phyloP scores from a whole-genome alignment of 2,888 invertebrate species.

The Callosobruchus maculatus region DNA sequence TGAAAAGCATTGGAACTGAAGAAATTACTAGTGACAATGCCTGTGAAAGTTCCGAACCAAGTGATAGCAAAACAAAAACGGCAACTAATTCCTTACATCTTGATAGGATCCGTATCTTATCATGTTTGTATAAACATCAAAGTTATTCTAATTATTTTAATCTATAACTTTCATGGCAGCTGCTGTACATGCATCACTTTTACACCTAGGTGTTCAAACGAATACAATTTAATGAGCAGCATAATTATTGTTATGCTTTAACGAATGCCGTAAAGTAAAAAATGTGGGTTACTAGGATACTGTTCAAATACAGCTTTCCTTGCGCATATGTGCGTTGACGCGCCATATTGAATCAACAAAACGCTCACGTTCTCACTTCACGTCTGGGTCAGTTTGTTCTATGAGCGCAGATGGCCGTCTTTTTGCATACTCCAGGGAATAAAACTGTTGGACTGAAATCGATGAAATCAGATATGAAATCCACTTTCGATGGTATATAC shows the following conservation, averaged over 20 bases:
- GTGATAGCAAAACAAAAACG: too few species aligned
- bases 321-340: background rate
- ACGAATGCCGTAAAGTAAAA: background rate
- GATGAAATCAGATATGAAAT: background rate
- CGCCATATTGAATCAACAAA: background rate
- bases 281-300: background rate
- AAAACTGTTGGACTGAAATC: background rate
- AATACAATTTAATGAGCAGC: background rate
- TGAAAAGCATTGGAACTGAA: too few species aligned
- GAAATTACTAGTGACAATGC: too few species aligned
- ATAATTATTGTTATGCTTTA: background rate
- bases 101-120: too few species aligned
- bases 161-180: background rate
- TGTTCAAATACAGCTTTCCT: background rate
- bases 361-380: background rate
- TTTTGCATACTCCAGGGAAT: too few species aligned
- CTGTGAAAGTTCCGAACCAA: too few species aligned
- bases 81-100: too few species aligned
- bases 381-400: background rate
- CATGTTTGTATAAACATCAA: too few species aligned
- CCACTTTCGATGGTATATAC: background rate
- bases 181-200: background rate
- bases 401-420: background rate
- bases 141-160: too few species aligned
- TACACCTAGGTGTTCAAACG: background rate